Evolutionary conservation across 2,797 vertebrate genomes (phyloP).

Genomic region (Myotis planiceps): DNA sequence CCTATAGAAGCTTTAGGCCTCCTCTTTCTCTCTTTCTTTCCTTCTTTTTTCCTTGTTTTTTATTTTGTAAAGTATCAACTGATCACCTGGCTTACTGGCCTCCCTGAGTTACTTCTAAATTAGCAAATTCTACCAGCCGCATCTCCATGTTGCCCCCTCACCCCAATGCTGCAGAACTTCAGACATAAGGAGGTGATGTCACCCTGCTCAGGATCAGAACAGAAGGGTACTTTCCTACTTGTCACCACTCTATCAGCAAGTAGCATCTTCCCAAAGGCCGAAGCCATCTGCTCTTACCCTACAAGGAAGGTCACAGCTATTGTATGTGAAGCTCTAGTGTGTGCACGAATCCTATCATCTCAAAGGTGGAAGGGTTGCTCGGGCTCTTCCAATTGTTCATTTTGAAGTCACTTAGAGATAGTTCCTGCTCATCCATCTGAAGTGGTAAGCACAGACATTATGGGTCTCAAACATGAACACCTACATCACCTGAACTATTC

Average conservation of each 20-base stretch:
- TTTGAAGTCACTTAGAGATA: constrained; percentile 11
- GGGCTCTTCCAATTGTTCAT: background rate
- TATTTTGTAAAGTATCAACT: background rate
- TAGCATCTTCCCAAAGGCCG: background rate
- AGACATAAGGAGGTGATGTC: background rate
- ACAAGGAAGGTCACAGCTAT: background rate
- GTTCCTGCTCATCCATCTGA: background rate
- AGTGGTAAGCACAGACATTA: background rate
- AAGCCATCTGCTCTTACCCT: background rate
- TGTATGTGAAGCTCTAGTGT: background rate
- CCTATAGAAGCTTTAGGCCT: background rate
- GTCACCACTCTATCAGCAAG: background rate
- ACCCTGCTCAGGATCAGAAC: background rate
- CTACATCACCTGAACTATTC: background rate
- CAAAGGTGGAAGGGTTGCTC: background rate
- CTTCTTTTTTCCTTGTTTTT: no score
- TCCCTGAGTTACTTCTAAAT: background rate
- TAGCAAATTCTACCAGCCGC: background rate
- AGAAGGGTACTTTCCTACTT: background rate
- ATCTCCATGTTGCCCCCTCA: background rate
- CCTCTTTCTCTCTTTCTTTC: background rate
- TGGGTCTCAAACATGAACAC: background rate
- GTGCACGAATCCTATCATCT: background rate
- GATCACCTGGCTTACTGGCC: background rate
- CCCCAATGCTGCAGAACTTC: background rate